Base-by-base conservation (phyloP, 2,797 vertebrate genomes). In the Limosa lapponica region DNA sequence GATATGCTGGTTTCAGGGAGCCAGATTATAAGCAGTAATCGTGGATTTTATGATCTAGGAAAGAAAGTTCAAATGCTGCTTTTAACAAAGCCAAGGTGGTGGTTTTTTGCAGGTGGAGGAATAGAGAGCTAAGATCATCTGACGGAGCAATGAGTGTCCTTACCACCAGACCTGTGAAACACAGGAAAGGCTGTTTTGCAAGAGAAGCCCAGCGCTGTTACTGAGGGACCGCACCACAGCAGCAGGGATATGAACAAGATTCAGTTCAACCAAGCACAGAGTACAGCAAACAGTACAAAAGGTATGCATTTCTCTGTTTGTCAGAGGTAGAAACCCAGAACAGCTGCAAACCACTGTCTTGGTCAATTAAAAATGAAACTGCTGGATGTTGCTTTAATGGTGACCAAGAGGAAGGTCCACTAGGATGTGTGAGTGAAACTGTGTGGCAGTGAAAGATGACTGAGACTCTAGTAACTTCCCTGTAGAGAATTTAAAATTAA, bases 261-360 rank as follows among this genome's bases (percentile, higher is more conserved):
- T 19, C 13, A 30, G 16, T 5, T 37, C 49, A 61, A 11, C 13
- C 7, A 58, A 69, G 64, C n/a, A 13, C 2, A 0, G 0, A 2
- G 18, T 15, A 6, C 25, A 55, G 44, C 12, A 54, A 93, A 27
- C 32, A 34, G 19, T 3, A 3, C 34, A 32, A 39, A 87, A 75
- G 46, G 10, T 39, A 16, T 5, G 8, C 54, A 8, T 49, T 79
- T 65, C 32, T 58, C 59, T 62, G 11, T n/a, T 70, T 59, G 55
- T 39, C 52, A 73, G 51, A 55, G 39, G 13, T 5, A 46, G 46
- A 84, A 92, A 61, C 27, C 16, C 65, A 34, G 25, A 81, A 30
- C 15, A 87, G 39, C 71, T 57, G 32, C 51, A 82, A 73, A 48
- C 3, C 25, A n/a, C 36, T 17, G 48, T 39, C 23, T 67, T 2